Base-by-base conservation (phyloP, 2,888 invertebrate species). In the Tanytarsus gracilentus region DNA sequence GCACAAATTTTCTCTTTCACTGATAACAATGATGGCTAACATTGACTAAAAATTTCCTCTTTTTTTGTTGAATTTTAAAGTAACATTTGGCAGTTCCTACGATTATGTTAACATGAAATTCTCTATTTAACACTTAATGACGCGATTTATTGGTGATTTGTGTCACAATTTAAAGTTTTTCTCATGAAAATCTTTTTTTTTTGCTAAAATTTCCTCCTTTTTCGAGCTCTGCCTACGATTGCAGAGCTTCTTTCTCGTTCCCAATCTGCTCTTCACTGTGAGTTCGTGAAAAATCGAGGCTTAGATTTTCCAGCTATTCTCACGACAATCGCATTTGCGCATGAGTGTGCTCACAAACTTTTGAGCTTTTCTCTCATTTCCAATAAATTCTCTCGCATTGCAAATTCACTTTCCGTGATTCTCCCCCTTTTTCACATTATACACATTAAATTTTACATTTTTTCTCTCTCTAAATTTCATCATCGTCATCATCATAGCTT, bases 1-100 rank as follows among this genome's bases (percentile, higher is more conserved):
- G n/a, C n/a, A n/a, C n/a, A n/a, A n/a, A n/a, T n/a, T n/a, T n/a
- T n/a, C n/a, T n/a, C n/a, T n/a, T n/a, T 53, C 11, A 40, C 55
- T 55, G 55, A 55, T 55, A 55, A 55, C 55, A 55, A 55, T 55
- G 26, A 55, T 55, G 55, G 55, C 55, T 55, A 55, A 55, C 55
- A 29, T 27, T 33, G 36, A 53, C 18, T 23, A 33, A 53, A 52
- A 30, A 18, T 33, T 52, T 11, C n/a, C 23, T 44, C 36, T 44
- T 11, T 44, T 18, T 44, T 1, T 44, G 18, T 18, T 44, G 23
- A 44, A 44, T 44, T 18, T 9, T 30, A 53, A 53, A 23, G 36
- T 53, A 53, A n/a, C n/a, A n/a, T n/a, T n/a, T n/a, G 5, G 36
- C 53, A 53, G 53, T 53, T 36, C 36, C 53, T 18, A 23, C 23